Conservation (phyloP, 1,140 invertebrate species). For the Eurosta solidaginis region DNA sequence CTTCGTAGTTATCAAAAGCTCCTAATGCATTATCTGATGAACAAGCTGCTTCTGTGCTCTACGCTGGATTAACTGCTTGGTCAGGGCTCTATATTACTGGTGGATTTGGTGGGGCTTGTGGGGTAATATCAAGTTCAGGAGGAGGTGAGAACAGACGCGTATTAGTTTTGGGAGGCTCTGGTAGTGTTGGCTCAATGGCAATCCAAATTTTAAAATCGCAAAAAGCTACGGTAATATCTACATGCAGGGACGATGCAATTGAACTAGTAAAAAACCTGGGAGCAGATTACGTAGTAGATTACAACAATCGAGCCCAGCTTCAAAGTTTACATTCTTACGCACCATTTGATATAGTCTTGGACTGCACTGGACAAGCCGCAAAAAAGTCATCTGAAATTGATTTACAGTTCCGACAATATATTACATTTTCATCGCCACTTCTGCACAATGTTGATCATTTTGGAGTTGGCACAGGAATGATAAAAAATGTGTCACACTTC, state of each 20-base stretch:
- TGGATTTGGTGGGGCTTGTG: slow-evolving; percentile 45
- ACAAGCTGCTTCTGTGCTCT: slow-evolving; percentile 80
- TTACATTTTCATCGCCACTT: slow-evolving; percentile 83
- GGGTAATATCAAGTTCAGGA: slow-evolving; percentile 40
- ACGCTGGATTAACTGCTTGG: slow-evolving; percentile 84
- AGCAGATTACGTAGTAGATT: slow-evolving; percentile 80
- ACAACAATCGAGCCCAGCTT: slow-evolving; percentile 68
- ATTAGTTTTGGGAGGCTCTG: slow-evolving; percentile 85
- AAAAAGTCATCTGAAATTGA: slow-evolving; percentile 65
- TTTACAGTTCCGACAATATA: slow-evolving; percentile 76
- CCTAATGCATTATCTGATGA: slow-evolving; percentile 69
- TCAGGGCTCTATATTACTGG: slow-evolving; percentile 72
- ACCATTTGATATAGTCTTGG: slow-evolving; percentile 83
- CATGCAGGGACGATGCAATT: slow-evolving; percentile 77
- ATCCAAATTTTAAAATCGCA: slow-evolving; percentile 83
- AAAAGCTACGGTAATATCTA: slow-evolving; percentile 72
- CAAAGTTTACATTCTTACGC: slow-evolving; percentile 67
- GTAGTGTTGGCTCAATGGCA: slow-evolving; percentile 85
- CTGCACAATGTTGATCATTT: slow-evolving; percentile 79
- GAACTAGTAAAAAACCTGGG: slow-evolving; percentile 72
- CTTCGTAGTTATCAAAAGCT: slow-evolving; percentile 66
- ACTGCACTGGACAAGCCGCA: slow-evolving; percentile 77
- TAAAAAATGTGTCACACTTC: slow-evolving; percentile 66
- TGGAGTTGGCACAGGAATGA: slow-evolving; percentile 70
- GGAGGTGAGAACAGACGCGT: slow-evolving; percentile 67